Evolutionary conservation across 2,797 vertebrate species (phyloP), one percentile per base, ranked within the genome.

Genomic region (Lutjanus argentimaculatus): DNA sequence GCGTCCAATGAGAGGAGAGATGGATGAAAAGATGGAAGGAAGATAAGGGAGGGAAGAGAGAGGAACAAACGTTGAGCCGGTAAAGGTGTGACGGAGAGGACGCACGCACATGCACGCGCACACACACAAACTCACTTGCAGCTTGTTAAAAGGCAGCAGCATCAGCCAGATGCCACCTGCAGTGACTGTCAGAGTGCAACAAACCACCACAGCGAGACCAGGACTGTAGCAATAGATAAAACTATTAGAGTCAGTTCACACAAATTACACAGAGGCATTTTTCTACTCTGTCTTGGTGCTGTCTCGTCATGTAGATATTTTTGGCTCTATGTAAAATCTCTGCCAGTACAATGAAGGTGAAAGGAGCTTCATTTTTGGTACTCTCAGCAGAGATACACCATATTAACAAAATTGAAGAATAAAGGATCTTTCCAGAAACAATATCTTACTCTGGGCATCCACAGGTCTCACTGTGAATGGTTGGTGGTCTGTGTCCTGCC

Each of bases 131-230:
- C 8, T 52, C 36, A 53, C n/a, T 11, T n/a, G 46, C 43, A 42
- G 14, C 46, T 53, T 53, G 22, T 36, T 63, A 21, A 69, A 46
- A 59, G 16, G 36, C 67, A 58, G 59, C 19, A 66, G 21, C 40
- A 68, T 21, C 52, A 43, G 25, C 25, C 52, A 48, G 75, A 52
- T 1, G 48, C 58, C 51, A 30, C 52, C 61, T 65, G 76, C 67
- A 51, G 58, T 15, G 19, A 49, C 67, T 30, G 36, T 57, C 67
- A 25, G 16, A 11, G 7, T 69, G 55, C 2, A 63, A 36, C n/a
- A 22, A 45, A 45, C 49, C 49, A 55, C 5, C 16, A 56, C 9
- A 59, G 7, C 25, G 19, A 30, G 19, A 22, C 12, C 12, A n/a
- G 8, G 5, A 30, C 17, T 8, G 30, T 9, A 12, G 13, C 4